Evolutionary conservation across 1,140 invertebrate species (phyloP).

Genomic region (Lasaia peninsularis): DNA sequence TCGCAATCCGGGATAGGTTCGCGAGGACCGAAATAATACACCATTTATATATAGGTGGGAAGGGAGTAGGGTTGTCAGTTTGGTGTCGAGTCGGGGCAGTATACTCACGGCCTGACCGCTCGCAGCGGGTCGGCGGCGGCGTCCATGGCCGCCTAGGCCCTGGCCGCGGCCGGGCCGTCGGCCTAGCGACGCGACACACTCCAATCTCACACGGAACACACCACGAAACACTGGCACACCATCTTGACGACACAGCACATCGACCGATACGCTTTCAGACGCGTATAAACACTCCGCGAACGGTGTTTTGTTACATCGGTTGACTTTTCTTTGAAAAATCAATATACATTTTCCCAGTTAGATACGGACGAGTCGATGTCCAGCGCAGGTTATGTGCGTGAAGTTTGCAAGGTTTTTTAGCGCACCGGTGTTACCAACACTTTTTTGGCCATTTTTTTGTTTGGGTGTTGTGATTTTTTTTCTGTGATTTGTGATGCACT

Average conservation of each 20-base stretch:
- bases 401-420: conserved; percentile 80
- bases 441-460: conserved; percentile 78
- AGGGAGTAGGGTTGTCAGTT: conserved; percentile 27
- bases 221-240: conserved; percentile 67
- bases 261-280: conserved; percentile 65
- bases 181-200: conserved; percentile 71
- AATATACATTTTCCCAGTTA: conserved; percentile 78
- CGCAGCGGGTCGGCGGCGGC: conserved; percentile 69
- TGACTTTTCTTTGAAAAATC: conserved; percentile 79
- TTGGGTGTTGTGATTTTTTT: conserved; percentile 76
- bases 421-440: conserved; percentile 78
- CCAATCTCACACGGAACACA: conserved; percentile 71
- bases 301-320: conserved; percentile 77
- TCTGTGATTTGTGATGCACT: conserved; percentile 67
- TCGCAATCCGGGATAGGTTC: conserved; percentile 63
- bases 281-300: conserved; percentile 75
- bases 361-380: conserved; percentile 78
- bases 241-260: conserved; percentile 71
- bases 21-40: conserved; percentile 68
- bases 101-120: conserved; percentile 72
- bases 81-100: conserved; percentile 26
- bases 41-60: conserved; percentile 32
- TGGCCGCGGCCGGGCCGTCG: conserved; percentile 64
- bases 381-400: conserved; percentile 78
- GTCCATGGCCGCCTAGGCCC: conserved; percentile 70